These are phyloP conservation scores for Egretta garzetta DNA, from an alignment of 2,113 vertebrate genomes.

Conservation along the genomic window DNA sequence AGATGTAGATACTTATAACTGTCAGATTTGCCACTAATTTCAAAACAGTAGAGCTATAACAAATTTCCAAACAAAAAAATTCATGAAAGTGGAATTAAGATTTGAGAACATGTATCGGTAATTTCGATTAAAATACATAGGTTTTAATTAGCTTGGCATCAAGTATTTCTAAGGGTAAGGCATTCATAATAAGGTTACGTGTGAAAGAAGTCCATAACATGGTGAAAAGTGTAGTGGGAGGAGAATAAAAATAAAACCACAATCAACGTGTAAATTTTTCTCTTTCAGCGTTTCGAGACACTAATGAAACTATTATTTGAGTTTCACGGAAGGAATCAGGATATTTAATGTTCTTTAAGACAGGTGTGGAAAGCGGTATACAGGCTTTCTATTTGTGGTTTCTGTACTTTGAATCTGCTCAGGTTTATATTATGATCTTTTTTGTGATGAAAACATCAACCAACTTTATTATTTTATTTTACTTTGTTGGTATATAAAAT, in stretches of 20 bases:
- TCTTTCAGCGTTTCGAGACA: background rate
- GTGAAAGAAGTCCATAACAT: background rate
- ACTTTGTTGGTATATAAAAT: background rate
- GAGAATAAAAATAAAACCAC: background rate
- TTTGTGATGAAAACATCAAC: background rate
- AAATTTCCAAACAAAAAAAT: background rate
- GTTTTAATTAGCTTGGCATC: background rate
- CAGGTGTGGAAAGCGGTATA: background rate
- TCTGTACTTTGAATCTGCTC: background rate
- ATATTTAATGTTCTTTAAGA: background rate
- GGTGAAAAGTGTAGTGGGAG: background rate
- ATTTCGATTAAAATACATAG: background rate
- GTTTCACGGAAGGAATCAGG: background rate
- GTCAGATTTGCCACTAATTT: background rate
- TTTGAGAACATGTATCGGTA: background rate
- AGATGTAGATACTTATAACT: background rate
- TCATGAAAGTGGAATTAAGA: background rate
- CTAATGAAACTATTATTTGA: background rate
- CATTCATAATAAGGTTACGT: background rate
- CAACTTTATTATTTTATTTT: background rate
- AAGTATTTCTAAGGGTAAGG: background rate
- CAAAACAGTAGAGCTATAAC: background rate
- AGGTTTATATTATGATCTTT: background rate
- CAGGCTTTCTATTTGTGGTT: background rate
- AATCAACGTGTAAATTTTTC: background rate